Conservation (phyloP, 2,113 vertebrate species). For the Hypanus sabinus region DNA sequence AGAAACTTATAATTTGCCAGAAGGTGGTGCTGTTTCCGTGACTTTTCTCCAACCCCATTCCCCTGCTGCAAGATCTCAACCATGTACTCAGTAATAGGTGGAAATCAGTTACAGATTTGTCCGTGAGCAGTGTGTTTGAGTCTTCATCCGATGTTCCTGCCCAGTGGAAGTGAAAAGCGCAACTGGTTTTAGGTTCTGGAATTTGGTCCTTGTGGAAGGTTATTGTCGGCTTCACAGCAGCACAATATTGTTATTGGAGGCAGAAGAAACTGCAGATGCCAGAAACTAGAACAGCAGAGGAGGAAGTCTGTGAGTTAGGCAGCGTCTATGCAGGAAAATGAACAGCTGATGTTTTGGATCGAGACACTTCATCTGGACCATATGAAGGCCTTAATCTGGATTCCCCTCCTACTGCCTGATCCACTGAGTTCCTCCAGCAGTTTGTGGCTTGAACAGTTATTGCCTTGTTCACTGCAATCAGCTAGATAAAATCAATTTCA, state of each 20-base stretch:
- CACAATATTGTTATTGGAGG: background rate
- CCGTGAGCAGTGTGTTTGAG: background rate
- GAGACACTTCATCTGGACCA: too few relatives aligned
- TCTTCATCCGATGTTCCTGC: background rate
- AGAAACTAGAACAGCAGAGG: too few relatives aligned
- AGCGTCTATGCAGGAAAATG: too few relatives aligned
- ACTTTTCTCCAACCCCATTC: background rate
- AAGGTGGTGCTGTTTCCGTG: constrained; percentile 2
- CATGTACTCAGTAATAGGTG: too few relatives aligned
- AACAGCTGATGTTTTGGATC: too few relatives aligned
- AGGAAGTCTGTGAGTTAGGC: too few relatives aligned
- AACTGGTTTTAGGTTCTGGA: background rate
- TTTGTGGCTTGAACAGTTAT: too few relatives aligned
- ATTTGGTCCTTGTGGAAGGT: background rate
- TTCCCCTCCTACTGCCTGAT: too few relatives aligned
- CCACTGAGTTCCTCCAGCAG: too few relatives aligned
- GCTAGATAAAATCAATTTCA: background rate
- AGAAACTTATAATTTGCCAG: background rate
- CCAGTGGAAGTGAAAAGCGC: background rate
- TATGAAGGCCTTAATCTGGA: too few relatives aligned
- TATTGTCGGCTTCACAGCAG: background rate
- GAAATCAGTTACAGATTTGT: background rate
- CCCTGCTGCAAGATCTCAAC: background rate
- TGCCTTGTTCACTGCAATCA: background rate
- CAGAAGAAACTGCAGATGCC: too few relatives aligned